Evolutionary conservation across 2,797 vertebrate species (phyloP).

Genomic region (Echiichthys vipera): DNA sequence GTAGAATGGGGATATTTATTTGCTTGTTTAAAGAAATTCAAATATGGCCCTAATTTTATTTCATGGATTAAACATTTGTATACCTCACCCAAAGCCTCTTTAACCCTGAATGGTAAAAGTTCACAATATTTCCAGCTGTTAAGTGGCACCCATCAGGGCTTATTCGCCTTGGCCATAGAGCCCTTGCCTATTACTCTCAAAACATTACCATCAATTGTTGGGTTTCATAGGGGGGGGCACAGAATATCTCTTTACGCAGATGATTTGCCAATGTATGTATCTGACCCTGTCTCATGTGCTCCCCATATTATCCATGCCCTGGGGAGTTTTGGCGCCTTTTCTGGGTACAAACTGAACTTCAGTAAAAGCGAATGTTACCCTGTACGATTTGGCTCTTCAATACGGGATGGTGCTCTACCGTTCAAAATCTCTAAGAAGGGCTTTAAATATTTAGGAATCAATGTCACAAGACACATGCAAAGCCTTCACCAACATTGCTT

Average conservation of each 20-base stretch:
- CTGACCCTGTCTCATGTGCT: background rate
- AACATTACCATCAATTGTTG: background rate
- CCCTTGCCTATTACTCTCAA: background rate
- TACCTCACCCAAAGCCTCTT: background rate
- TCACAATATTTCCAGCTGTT: background rate
- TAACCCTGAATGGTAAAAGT: background rate
- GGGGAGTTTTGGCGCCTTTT: background rate
- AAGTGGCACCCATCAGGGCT: background rate
- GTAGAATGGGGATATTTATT: background rate
- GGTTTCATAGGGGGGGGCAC: background rate
- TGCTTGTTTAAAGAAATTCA: background rate
- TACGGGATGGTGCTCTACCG: no score
- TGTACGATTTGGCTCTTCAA: no score
- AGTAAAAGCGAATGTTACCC: no score
- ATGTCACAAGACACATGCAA: no score
- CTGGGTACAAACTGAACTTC: no score
- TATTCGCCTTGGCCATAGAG: background rate
- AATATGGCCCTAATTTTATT: background rate
- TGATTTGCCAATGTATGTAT: constrained; percentile 8
- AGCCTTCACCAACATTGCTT: no score
- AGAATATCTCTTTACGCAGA: constrained; percentile 9
- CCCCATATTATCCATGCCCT: background rate
- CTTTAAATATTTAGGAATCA: no score
- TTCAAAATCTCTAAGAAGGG: no score
- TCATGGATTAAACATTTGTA: background rate